These are phyloP conservation scores for Hydrozoanthus tunicans DNA, from an alignment of 64 coral and sea anemone species.

Conservation along the genomic window DNA sequence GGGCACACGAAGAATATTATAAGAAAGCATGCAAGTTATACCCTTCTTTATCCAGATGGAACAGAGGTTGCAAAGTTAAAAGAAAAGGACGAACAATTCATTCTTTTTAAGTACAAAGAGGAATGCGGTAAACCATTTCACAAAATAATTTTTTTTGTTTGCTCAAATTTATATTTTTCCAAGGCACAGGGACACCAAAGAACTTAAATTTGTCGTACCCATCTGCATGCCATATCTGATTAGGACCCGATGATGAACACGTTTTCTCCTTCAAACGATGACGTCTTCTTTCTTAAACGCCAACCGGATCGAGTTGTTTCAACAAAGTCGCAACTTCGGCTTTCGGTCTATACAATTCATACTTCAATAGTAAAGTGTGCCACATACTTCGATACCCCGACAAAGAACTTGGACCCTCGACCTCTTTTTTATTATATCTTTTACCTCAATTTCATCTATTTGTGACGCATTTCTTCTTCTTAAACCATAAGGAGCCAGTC, in stretches of 20 bases:
- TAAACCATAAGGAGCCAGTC: neutral
- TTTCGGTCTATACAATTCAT: too few relatives aligned
- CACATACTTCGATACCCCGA: neutral
- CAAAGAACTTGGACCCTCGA: neutral
- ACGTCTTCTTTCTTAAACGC: neutral
- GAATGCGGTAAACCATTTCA: slow-evolving; percentile 22
- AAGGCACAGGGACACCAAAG: slow-evolving; percentile 5
- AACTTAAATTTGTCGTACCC: neutral
- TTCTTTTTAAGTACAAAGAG: slow-evolving; percentile 24
- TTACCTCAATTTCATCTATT: neutral
- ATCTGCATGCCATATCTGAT: neutral
- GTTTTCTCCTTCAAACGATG: neutral
- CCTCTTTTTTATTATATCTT: neutral
- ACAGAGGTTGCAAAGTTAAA: slow-evolving; percentile 22
- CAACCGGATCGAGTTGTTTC: neutral
- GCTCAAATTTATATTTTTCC: slow-evolving; percentile 21
- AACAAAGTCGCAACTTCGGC: too few relatives aligned
- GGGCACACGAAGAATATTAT: neutral
- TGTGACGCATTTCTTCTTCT: neutral
- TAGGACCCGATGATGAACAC: neutral
- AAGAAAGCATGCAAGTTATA: slow-evolving; percentile 12
- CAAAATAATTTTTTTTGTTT: neutral
- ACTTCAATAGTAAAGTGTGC: neutral
- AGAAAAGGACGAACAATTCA: slow-evolving; percentile 23
- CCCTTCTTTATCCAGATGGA: slow-evolving; percentile 2